These are phyloP conservation scores for Metacarcinus magister DNA, from an alignment of 2,888 invertebrate genomes.

Conservation along the genomic window DNA sequence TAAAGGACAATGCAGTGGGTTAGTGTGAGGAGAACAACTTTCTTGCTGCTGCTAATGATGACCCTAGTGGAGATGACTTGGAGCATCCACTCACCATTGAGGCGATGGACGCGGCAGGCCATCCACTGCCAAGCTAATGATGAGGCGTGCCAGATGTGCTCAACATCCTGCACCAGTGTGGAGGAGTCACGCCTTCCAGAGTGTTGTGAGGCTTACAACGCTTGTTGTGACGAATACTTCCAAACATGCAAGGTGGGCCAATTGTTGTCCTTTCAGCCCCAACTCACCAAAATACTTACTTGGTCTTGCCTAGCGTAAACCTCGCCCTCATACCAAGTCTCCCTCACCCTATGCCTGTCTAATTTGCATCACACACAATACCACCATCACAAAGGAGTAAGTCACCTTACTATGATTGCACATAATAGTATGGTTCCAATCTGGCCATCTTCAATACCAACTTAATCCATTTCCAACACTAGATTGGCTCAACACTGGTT, in stretches of 20 bases:
- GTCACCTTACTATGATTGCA: too few species aligned
- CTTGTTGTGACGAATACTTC: conserved; percentile 80
- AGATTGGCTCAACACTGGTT: neutral
- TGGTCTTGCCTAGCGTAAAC: neutral
- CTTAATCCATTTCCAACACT: neutral
- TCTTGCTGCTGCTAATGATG: neutral
- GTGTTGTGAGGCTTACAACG: conserved; percentile 81
- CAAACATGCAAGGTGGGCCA: conserved; percentile 77
- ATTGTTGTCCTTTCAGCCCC: neutral
- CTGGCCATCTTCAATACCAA: neutral
- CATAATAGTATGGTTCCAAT: neutral
- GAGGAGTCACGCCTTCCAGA: conserved; percentile 75
- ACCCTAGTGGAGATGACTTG: neutral
- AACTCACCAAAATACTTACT: neutral
- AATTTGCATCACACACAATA: too few species aligned
- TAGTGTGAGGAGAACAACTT: conserved; percentile 43
- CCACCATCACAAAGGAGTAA: neutral
- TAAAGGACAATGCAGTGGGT: neutral
- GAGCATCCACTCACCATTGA: neutral
- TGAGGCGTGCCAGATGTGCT: conserved; percentile 73
- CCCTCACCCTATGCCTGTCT: too few species aligned
- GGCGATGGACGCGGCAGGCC: conserved; percentile 69
- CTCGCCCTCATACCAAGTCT: neutral
- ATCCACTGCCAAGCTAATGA: conserved; percentile 81
- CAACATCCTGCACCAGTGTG: conserved; percentile 70